Conservation (phyloP, 2,113 vertebrate species). For the Stegastes partitus region DNA sequence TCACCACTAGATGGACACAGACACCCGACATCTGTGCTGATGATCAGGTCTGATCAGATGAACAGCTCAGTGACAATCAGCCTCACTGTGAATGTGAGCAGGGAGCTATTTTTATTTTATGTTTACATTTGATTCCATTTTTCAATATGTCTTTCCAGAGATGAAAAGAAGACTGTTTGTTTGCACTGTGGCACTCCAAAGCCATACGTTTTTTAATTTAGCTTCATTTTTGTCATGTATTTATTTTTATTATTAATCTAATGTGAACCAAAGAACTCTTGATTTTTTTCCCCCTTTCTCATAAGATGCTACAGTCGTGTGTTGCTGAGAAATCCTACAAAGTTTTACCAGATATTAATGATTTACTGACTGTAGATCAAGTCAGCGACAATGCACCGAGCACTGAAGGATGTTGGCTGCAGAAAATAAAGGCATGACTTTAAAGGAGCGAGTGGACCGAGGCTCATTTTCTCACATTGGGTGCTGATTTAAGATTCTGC, state of each 20-base stretch:
- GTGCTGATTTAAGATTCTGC: not conserved
- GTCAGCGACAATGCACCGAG: not conserved
- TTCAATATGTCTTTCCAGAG: not conserved
- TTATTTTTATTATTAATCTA: not conserved
- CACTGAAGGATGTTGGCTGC: constrained; percentile 39
- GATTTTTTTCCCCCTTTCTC: not conserved
- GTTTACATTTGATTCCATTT: not conserved
- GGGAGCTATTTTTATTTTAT: not conserved
- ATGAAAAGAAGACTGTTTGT: not conserved
- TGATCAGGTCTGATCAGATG: not conserved
- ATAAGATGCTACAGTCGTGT: not conserved
- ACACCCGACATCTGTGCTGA: not conserved
- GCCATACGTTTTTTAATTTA: not conserved
- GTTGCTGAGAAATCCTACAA: constrained; percentile 37
- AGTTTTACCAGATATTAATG: constrained; percentile 58
- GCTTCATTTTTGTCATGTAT: not conserved
- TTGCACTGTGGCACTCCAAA: not conserved
- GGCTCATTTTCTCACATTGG: not conserved
- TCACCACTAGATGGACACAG: constrained; percentile 71
- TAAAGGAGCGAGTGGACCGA: not conserved
- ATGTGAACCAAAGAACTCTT: not conserved
- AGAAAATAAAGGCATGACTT: constrained; percentile 64
- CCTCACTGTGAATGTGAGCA: not conserved
- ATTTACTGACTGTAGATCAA: constrained; percentile 52
- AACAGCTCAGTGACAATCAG: not conserved